phyloP scores from a whole-genome alignment of 2,113 vertebrate genomes.

The Tympanuchus pallidicinctus region DNA sequence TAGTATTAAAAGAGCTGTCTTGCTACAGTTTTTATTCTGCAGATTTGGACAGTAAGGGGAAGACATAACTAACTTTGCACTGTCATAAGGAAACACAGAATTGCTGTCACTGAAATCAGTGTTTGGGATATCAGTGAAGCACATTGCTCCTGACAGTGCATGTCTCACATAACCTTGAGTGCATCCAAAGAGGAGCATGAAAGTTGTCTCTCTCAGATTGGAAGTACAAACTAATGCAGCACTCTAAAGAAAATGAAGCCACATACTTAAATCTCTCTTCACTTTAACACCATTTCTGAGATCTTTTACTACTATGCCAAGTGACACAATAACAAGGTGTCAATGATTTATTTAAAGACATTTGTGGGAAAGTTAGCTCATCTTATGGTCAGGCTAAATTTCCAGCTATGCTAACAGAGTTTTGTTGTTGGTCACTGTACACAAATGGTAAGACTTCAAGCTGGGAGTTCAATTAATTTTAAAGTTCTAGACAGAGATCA shows the following conservation, averaged over 20 bases:
- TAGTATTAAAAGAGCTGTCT: neutral
- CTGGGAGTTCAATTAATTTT: neutral
- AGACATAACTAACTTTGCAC: neutral
- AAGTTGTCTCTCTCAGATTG: neutral
- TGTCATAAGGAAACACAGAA: neutral
- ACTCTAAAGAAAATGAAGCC: slow-evolving; percentile 33
- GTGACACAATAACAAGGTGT: slow-evolving; percentile 36
- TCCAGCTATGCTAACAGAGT: neutral
- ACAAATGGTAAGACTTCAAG: neutral
- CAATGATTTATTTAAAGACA: slow-evolving; percentile 36
- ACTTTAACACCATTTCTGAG: slow-evolving; percentile 45
- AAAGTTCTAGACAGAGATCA: slow-evolving; percentile 32
- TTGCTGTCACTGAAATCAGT: neutral
- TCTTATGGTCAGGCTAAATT: neutral
- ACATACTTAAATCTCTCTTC: slow-evolving; percentile 28
- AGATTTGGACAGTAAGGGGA: neutral
- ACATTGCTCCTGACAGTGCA: neutral
- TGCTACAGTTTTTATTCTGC: neutral
- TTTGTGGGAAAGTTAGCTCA: slow-evolving; percentile 11
- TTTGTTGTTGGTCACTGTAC: neutral
- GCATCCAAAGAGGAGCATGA: neutral
- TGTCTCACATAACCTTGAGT: neutral
- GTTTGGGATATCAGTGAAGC: neutral
- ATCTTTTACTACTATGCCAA: neutral
- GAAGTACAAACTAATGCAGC: slow-evolving; percentile 6